These are phyloP conservation scores for Doryteuthis pealeii DNA, from an alignment of 1,140 invertebrate species.

Conservation along the genomic window DNA sequence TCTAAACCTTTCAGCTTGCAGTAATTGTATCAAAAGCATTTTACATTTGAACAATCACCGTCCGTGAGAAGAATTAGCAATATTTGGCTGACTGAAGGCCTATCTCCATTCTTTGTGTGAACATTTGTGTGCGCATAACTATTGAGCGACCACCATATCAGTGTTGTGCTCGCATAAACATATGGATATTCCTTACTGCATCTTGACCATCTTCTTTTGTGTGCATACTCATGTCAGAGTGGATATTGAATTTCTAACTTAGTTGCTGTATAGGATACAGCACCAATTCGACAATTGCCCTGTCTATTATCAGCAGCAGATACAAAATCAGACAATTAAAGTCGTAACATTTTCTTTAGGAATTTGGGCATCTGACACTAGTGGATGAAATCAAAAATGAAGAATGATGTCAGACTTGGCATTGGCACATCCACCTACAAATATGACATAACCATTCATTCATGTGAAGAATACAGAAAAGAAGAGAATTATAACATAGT, in stretches of 20 bases:
- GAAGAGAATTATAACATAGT: too few relatives aligned
- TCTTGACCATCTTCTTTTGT: constrained; percentile 16
- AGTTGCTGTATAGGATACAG: constrained; percentile 25
- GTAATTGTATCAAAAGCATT: constrained; percentile 13
- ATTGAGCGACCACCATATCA: constrained; percentile 18
- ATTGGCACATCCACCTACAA: background rate
- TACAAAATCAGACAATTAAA: constrained; percentile 30
- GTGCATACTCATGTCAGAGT: constrained; percentile 24
- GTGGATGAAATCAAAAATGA: constrained; percentile 36
- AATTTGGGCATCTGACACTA: constrained; percentile 34
- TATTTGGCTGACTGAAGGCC: constrained; percentile 36
- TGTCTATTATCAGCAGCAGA: constrained; percentile 22
- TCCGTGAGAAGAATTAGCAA: constrained; percentile 37
- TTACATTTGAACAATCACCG: constrained; percentile 14
- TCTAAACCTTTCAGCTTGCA: background rate
- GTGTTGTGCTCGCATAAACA: constrained; percentile 27
- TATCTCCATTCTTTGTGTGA: constrained; percentile 30
- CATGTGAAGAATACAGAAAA: too few relatives aligned
- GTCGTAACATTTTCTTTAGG: constrained; percentile 29
- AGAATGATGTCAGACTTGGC: constrained; percentile 24
- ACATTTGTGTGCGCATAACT: constrained; percentile 21
- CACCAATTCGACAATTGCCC: constrained; percentile 25
- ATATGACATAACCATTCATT: background rate
- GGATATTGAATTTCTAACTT: constrained; percentile 26
- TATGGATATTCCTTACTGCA: constrained; percentile 22